Evolutionary conservation across 2,797 vertebrate genomes (phyloP).

Genomic region (Dryobates pubescens): DNA sequence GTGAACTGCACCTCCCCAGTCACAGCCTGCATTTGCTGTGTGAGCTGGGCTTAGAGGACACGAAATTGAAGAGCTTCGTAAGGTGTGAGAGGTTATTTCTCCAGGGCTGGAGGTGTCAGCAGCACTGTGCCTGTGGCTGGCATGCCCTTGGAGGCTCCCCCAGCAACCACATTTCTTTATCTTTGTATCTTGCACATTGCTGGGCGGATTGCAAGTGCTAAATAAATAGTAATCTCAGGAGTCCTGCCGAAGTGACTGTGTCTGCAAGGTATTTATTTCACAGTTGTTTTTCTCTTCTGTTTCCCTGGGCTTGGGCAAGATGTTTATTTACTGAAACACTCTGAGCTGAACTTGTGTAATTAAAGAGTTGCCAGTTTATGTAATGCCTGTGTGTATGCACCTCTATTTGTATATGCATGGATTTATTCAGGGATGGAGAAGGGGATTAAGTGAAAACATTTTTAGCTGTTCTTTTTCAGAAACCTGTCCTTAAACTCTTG

Average conservation of each 20-base stretch:
- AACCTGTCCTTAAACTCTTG: background rate
- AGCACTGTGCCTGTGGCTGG: background rate
- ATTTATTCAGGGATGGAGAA: background rate
- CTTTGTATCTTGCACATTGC: background rate
- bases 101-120: background rate
- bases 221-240: background rate
- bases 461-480: background rate
- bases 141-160: background rate
- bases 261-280: background rate
- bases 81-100: background rate
- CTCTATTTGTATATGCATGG: background rate
- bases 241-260: background rate
- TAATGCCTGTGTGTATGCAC: background rate
- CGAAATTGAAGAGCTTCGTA: background rate
- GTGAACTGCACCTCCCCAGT: background rate
- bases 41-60: background rate
- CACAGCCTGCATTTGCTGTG: background rate
- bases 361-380: background rate
- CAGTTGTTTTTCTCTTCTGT: slow-evolving; percentile 18
- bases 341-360: slow-evolving; percentile 1
- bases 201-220: background rate
- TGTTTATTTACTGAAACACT: slow-evolving; percentile 30
- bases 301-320: background rate
- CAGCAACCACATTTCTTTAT: background rate
- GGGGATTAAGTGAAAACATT: background rate